Evolutionary conservation across 2,797 vertebrate species (phyloP).

Genomic region (Oophaga sylvatica): DNA sequence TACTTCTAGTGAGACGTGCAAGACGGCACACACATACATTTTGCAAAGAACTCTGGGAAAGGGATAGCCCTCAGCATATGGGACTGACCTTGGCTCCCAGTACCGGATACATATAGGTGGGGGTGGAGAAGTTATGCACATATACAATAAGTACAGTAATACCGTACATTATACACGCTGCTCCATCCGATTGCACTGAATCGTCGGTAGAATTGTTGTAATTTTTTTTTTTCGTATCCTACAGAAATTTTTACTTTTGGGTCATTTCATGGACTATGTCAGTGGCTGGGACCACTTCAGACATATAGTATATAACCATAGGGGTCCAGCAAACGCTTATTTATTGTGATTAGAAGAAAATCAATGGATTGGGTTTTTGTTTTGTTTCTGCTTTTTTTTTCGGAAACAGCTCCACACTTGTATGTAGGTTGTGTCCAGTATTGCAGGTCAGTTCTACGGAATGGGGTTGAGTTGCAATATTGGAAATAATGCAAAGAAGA

Average conservation of each 20-base stretch:
- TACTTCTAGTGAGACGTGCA: constrained; percentile 55
- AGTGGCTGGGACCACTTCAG: not conserved
- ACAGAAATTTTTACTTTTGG: not conserved
- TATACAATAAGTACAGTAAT: constrained; percentile 2
- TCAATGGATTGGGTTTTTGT: too few relatives aligned
- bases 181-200: too few relatives aligned
- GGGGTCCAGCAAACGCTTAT: too few relatives aligned
- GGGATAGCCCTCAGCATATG: constrained; percentile 41
- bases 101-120: constrained; percentile 28
- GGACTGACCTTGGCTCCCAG: constrained; percentile 48
- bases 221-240: not conserved
- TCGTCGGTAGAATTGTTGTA: too few relatives aligned
- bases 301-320: too few relatives aligned
- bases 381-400: too few relatives aligned
- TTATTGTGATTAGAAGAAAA: too few relatives aligned
- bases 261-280: not conserved
- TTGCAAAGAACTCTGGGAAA: constrained; percentile 46
- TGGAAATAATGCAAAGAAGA: too few relatives aligned
- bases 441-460: not conserved
- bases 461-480: not conserved
- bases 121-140: not conserved
- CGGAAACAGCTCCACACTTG: not conserved
- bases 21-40: constrained; percentile 41
- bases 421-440: not conserved
- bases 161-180: not conserved